Percentiles rank a stretch among this genome's conserved stretches.
phyloP scores from a whole-genome alignment of 1,140 invertebrate species.

The Aphaenogaster rudis region DNA sequence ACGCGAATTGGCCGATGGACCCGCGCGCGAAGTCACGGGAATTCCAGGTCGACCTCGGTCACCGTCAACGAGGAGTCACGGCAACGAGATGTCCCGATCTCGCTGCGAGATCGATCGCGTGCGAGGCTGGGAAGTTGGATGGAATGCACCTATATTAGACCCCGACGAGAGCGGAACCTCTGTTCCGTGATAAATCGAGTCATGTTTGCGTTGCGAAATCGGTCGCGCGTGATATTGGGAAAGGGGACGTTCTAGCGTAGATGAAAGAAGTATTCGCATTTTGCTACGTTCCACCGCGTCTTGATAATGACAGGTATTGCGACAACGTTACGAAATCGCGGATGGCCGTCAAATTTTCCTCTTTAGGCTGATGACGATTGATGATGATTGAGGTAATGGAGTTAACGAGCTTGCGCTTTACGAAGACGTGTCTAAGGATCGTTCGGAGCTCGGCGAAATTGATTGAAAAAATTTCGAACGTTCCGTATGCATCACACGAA shows the following conservation, averaged over 20 bases:
- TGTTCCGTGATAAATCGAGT: constrained; percentile 11
- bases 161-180: background rate
- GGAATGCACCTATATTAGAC: constrained; percentile 12
- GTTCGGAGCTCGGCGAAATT: background rate
- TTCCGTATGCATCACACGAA: background rate
- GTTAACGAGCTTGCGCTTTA: background rate
- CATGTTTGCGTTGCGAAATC: constrained; percentile 36
- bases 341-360: background rate
- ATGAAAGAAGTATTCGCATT: background rate
- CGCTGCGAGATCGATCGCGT: constrained; percentile 23
- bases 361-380: too few relatives aligned
- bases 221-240: constrained; percentile 28
- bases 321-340: background rate
- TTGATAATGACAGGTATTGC: background rate
- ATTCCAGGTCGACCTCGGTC: background rate
- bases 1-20: background rate
- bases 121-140: constrained; percentile 1
- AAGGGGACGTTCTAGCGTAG: background rate
- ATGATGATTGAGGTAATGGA: background rate
- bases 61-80: background rate
- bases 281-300: background rate
- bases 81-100: background rate
- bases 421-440: background rate
- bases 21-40: background rate
- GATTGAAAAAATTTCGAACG: background rate